Conservation (phyloP, 2,113 vertebrate species). For the Bufo bufo region DNA sequence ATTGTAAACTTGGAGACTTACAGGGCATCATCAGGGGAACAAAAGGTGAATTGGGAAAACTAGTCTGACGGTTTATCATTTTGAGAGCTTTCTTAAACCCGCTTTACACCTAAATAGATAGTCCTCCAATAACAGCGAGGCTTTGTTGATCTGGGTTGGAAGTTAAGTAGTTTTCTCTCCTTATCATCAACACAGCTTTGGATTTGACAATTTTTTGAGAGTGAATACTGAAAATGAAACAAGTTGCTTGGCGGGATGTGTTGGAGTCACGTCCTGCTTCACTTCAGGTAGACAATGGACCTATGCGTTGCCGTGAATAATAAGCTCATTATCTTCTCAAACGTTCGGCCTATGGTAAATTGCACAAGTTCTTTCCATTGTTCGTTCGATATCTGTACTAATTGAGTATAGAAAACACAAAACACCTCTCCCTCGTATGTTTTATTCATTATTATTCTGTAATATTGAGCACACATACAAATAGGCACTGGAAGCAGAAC, state of each 20-base stretch:
- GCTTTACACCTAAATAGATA: background rate
- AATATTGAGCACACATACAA: background rate
- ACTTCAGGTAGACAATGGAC: background rate
- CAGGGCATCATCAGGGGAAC: no score
- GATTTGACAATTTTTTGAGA: background rate
- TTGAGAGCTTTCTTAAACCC: no score
- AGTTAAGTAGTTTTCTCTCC: background rate
- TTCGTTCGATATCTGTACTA: background rate
- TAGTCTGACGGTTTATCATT: no score
- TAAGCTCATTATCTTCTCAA: background rate
- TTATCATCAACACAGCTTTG: background rate
- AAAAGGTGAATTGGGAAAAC: no score
- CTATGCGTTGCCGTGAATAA: background rate
- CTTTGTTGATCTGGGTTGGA: background rate
- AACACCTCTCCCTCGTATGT: background rate
- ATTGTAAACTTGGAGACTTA: no score
- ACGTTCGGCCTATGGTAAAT: background rate
- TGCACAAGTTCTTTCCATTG: constrained; percentile 2
- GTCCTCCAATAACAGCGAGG: background rate
- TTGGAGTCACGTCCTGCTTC: background rate
- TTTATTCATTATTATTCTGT: background rate
- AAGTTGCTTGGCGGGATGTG: background rate
- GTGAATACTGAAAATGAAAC: background rate
- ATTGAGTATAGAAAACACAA: constrained; percentile 6
- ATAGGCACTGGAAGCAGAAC: background rate